Conservation (phyloP, 2,797 vertebrate genomes). For the Oceanodroma leucorhoa region DNA sequence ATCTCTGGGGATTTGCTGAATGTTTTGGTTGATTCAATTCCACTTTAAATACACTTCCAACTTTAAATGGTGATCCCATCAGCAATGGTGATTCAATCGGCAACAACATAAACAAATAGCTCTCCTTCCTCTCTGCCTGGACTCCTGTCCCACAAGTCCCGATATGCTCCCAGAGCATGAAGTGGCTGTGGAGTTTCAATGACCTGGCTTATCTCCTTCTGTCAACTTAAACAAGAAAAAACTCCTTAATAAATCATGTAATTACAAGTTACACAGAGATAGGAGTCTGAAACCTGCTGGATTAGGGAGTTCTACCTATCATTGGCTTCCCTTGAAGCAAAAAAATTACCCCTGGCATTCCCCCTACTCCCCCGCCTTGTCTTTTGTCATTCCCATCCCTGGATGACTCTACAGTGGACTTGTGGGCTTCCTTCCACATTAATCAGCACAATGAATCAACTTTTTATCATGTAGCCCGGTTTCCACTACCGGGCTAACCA, state of each 20-base stretch:
- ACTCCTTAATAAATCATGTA: constrained; percentile 23
- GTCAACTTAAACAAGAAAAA: constrained; percentile 41
- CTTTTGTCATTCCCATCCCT: background rate
- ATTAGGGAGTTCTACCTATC: background rate
- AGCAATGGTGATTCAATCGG: background rate
- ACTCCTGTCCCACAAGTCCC: background rate
- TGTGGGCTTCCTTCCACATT: background rate
- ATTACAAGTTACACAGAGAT: constrained; percentile 46
- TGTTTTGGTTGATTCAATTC: constrained; percentile 50
- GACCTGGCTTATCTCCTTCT: constrained; percentile 20
- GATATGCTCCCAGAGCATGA: background rate
- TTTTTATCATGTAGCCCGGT: background rate
- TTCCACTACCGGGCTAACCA: background rate
- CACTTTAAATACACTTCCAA: constrained; percentile 31
- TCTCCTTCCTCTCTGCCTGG: background rate
- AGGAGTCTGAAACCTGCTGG: background rate
- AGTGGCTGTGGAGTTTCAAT: constrained; percentile 34
- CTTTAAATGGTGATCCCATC: constrained; percentile 1
- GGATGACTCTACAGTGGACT: background rate
- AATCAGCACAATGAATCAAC: background rate
- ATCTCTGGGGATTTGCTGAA: constrained; percentile 24
- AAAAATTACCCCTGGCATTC: background rate
- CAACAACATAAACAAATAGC: background rate
- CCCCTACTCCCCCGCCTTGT: background rate
- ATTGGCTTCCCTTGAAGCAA: background rate